phyloP scores from a whole-genome alignment of 2,113 vertebrate species.

The Grammomys dolichurus region DNA sequence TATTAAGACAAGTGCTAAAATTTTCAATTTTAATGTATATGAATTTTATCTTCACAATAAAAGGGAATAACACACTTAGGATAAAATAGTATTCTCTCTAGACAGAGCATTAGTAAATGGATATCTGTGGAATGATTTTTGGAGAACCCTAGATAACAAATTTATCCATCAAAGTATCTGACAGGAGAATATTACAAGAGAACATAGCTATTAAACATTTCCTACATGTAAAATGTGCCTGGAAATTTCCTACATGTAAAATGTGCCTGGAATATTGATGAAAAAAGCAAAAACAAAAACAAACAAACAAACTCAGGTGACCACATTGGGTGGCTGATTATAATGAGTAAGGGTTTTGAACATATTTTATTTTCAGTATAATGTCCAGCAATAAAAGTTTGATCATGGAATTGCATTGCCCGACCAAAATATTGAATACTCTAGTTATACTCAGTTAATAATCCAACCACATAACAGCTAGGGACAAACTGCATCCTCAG shows the following conservation, averaged over 20 bases:
- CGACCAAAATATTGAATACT: neutral
- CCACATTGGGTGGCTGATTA: neutral
- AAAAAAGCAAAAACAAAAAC: neutral
- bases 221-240: neutral
- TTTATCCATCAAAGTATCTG: neutral
- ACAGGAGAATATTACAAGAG: neutral
- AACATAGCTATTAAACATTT: neutral
- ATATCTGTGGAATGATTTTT: neutral
- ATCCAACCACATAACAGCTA: neutral
- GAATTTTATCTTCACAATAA: neutral
- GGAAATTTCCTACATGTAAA: neutral
- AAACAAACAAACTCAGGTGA: neutral
- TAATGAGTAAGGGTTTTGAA: neutral
- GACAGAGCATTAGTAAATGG: neutral
- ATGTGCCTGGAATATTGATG: neutral
- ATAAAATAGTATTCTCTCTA: neutral
- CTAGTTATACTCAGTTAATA: constrained; percentile 1
- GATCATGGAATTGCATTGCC: neutral
- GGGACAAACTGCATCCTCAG: neutral
- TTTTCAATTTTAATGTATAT: neutral
- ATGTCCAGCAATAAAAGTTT: neutral
- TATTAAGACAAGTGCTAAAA: neutral
- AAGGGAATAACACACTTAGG: neutral
- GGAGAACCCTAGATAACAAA: neutral
- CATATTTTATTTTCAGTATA: neutral